Base-by-base conservation (phyloP, 1,140 invertebrate species). In the Drosophila bipectinata region DNA sequence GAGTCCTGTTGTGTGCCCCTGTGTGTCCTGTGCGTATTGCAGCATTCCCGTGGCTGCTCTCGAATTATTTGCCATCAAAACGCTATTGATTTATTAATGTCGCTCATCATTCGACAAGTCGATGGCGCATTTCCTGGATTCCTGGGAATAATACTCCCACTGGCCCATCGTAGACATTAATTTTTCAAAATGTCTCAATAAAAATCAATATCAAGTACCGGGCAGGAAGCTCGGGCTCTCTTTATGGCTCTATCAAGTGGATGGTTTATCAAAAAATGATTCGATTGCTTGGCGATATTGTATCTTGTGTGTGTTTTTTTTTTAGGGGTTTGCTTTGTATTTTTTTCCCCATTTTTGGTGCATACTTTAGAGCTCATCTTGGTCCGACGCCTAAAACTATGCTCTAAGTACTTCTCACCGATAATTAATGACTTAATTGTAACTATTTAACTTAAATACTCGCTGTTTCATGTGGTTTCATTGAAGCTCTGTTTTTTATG, bases 161-260 rank as follows among this genome's bases (percentile, higher is more conserved):
- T 10, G 8, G 9, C 3, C 34, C 10, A 73, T 55, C 58, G 28
- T 39, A 41, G 60, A 51, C 82, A 87, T 87, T 78, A 77, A 72
- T 78, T 78, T 78, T 71, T 61, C 71, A 78, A 85, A 82, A 82
- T 85, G 82, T 87, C 81, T 82, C 69, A 78, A 85, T 87, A 77
- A 77, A 81, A 85, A 85, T 85, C 81, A 87, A 85, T 87, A 78
- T 61, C 57, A 45, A 24, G 52, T 9, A 39, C 49, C 26, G 2
- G 5, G 39, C 4, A 15, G 49, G 21, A 18, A 18, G 18, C 18
- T 18, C 21, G 21, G 3, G 48, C 12, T 57, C 30, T 56, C 26
- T 83, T 83, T 79, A 83, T 78, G 62, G 48, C 79, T 79, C 49
- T 59, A 82, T 80, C 72, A 71, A 60, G 77, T 32, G 45, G 9